Evolutionary conservation across 2,888 invertebrate species (phyloP).

Genomic region (Alloplasta piceator): DNA sequence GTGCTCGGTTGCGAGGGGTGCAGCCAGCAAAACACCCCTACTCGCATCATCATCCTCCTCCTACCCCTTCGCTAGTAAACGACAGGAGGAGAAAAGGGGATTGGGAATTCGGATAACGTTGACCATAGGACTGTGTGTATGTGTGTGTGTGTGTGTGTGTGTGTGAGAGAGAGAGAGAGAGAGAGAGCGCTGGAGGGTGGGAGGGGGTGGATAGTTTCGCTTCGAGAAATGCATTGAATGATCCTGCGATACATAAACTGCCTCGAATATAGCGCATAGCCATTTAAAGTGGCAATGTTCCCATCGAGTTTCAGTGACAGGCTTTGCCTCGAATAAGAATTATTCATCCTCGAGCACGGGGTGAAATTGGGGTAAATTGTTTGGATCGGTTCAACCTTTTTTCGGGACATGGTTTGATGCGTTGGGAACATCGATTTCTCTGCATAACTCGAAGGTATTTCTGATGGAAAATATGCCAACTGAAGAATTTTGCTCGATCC

Average conservation of each 20-base stretch:
- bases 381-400: no score
- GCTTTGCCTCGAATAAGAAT: conserved; percentile 25
- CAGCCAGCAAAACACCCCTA: conserved; percentile 54
- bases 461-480: no score
- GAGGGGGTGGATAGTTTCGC: conserved; percentile 19
- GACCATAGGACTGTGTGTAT: conserved; percentile 31
- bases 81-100: conserved; percentile 65
- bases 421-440: no score
- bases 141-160: no score
- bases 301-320: conserved; percentile 53
- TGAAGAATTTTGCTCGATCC: no score
- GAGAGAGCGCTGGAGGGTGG: not conserved
- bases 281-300: conserved; percentile 29
- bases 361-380: no score
- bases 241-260: conserved; percentile 22
- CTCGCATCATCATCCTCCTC: conserved; percentile 8
- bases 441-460: no score
- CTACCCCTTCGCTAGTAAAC: conserved; percentile 63
- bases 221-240: conserved; percentile 75
- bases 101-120: conserved; percentile 52
- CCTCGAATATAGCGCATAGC: not conserved
- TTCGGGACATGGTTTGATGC: no score
- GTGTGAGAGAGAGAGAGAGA: not conserved
- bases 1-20: conserved; percentile 75
- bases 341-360: not conserved